Conservation (phyloP, 2,888 invertebrate genomes). For the Pyrrhia umbra region DNA sequence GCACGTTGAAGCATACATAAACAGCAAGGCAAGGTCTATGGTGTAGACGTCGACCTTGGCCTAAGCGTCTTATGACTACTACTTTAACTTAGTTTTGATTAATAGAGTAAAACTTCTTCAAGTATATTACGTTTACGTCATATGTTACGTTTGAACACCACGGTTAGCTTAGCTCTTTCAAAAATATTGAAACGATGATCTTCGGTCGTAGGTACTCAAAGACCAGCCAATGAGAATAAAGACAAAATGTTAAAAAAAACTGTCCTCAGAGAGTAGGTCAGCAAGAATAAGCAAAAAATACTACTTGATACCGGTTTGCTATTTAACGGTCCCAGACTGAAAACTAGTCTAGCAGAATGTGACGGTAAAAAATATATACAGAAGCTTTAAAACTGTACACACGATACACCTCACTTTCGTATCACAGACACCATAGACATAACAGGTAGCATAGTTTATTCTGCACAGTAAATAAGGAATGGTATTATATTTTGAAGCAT, state of each 20-base stretch:
- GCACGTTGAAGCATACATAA: slow-evolving; percentile 53
- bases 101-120: background rate
- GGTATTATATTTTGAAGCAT: slow-evolving; percentile 7
- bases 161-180: background rate
- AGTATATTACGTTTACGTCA: too few species aligned
- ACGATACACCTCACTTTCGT: background rate
- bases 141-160: slow-evolving; percentile 4
- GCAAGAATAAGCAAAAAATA: slow-evolving; percentile 9
- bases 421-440: background rate
- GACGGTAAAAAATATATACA: slow-evolving; percentile 1
- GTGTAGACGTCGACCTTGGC: slow-evolving; percentile 43
- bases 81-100: slow-evolving; percentile 16
- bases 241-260: background rate
- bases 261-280: slow-evolving; percentile 6
- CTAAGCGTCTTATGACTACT: slow-evolving; percentile 18
- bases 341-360: slow-evolving; percentile 19
- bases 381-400: background rate
- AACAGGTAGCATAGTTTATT: background rate
- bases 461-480: background rate
- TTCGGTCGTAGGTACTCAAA: background rate
- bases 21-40: slow-evolving; percentile 54
- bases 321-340: slow-evolving; percentile 8
- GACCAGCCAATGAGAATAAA: background rate
- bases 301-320: slow-evolving; percentile 6
- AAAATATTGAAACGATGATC: background rate